These are phyloP conservation scores for Anoncus sp. DNA, from an alignment of 2,888 invertebrate species.

Conservation along the genomic window DNA sequence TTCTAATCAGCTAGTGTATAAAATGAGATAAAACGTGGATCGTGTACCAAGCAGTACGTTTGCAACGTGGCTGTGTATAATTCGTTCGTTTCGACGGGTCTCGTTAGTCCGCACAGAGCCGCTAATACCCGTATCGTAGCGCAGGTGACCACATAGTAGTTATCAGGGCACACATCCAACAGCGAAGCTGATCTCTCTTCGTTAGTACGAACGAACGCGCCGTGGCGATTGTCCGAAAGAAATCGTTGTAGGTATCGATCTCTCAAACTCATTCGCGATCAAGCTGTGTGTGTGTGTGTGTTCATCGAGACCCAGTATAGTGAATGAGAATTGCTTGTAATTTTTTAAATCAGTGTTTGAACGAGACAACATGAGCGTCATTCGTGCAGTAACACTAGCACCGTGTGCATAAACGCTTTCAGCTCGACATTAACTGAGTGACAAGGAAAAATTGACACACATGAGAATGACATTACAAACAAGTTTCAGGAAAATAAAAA, in stretches of 20 bases:
- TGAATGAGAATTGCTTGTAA: conserved; percentile 34
- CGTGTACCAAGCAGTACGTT: conserved; percentile 48
- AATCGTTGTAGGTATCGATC: conserved; percentile 42
- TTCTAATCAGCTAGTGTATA: not conserved
- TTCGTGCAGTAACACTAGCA: not conserved
- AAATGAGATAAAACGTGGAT: conserved; percentile 22
- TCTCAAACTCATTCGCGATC: conserved; percentile 12
- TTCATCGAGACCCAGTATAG: not conserved
- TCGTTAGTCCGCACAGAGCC: conserved; percentile 39
- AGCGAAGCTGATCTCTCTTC: conserved; percentile 5
- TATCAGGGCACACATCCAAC: no score
- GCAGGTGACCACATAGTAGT: conserved; percentile 11
- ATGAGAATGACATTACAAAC: no score
- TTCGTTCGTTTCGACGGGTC: conserved; percentile 42
- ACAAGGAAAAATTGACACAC: no score
- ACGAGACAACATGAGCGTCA: not conserved
- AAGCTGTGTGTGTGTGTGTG: not conserved
- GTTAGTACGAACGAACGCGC: conserved; percentile 32
- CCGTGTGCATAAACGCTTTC: no score
- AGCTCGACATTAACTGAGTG: no score
- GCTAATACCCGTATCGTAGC: not conserved
- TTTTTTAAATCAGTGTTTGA: not conserved
- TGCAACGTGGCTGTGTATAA: conserved; percentile 52
- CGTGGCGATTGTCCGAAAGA: conserved; percentile 44
- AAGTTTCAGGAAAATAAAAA: not conserved